phyloP scores from a whole-genome alignment of 2,797 vertebrate species.

The Artibeus jamaicensis region DNA sequence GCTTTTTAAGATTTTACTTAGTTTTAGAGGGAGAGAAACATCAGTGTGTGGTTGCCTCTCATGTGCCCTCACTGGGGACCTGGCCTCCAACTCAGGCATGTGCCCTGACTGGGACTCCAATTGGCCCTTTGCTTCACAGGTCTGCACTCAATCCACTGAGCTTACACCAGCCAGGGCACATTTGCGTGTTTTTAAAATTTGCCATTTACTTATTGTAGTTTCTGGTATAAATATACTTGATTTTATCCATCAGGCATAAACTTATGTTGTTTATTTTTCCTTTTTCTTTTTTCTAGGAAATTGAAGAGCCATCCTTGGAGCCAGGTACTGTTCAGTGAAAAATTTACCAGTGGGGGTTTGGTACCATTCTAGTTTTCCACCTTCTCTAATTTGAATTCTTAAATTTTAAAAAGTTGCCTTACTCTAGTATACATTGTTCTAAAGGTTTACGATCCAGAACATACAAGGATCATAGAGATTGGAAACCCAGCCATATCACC shows the following conservation, averaged over 20 bases:
- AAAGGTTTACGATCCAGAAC: constrained; percentile 77
- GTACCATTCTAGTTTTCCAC: constrained; percentile 73
- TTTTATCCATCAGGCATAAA: not conserved
- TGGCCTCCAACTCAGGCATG: no score
- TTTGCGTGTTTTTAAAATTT: not conserved
- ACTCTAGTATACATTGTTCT: constrained; percentile 76
- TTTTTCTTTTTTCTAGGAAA: constrained; percentile 82
- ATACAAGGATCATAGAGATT: constrained; percentile 91
- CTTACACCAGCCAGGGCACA: no score
- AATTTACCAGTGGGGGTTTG: constrained; percentile 69
- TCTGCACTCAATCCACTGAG: no score
- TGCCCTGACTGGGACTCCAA: no score
- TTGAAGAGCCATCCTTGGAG: constrained; percentile 86
- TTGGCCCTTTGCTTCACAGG: no score
- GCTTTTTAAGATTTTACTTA: no score
- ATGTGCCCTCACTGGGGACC: no score
- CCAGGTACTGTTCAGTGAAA: constrained; percentile 93
- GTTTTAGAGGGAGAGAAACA: no score
- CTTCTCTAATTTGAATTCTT: constrained; percentile 80
- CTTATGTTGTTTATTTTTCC: not conserved
- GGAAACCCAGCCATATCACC: constrained; percentile 95
- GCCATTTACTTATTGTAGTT: not conserved
- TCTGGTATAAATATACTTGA: not conserved
- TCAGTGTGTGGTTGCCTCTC: no score
- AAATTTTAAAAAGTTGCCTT: constrained; percentile 69